phyloP scores from a whole-genome alignment of 1,140 invertebrate species.

The Piezodorus guildinii region DNA sequence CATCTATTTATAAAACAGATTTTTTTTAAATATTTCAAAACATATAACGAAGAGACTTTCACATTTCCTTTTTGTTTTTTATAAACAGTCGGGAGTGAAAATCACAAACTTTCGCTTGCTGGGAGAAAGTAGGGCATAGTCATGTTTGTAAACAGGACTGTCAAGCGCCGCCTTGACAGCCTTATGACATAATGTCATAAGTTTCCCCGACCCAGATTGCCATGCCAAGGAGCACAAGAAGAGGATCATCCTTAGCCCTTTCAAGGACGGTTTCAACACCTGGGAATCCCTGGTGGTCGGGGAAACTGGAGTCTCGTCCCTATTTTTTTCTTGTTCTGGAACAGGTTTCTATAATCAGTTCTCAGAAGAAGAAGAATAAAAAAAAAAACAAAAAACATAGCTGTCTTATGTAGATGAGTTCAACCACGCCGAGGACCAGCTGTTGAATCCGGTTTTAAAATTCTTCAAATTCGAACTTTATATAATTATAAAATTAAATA shows the following conservation, averaged over 20 bases:
- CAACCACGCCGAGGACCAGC: too few species aligned
- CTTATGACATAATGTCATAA: neutral
- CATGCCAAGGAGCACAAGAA: neutral
- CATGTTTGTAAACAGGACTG: neutral
- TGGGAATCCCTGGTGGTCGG: neutral
- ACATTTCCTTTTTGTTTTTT: too few species aligned
- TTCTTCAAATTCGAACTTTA: too few species aligned
- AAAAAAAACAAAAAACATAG: too few species aligned
- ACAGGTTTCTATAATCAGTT: too few species aligned
- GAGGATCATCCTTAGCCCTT: neutral
- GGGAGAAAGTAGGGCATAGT: neutral
- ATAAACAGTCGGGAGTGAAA: neutral
- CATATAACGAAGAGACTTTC: too few species aligned
- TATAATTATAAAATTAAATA: too few species aligned
- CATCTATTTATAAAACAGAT: neutral
- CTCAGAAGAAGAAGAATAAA: too few species aligned
- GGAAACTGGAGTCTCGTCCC: too few species aligned
- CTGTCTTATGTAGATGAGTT: too few species aligned
- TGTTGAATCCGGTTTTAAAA: too few species aligned
- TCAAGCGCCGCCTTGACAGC: neutral
- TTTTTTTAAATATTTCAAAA: neutral
- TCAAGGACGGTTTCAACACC: neutral
- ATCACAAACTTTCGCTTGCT: neutral
- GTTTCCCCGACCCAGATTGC: neutral
- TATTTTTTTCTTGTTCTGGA: too few species aligned